Evolutionary conservation across 1,140 invertebrate genomes (phyloP).

Genomic region (Scaptodrosophila lebanonensis): DNA sequence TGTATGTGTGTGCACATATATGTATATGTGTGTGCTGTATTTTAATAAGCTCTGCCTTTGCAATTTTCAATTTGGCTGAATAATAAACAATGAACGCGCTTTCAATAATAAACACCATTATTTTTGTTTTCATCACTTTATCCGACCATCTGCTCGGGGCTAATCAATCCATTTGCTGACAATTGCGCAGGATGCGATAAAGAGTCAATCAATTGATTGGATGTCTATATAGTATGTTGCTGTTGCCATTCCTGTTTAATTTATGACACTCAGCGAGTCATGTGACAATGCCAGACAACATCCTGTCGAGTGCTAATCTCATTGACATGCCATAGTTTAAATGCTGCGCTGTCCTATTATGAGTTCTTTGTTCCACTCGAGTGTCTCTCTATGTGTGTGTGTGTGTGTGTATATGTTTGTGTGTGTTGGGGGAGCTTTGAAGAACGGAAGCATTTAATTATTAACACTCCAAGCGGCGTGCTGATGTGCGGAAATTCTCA

Average conservation of each 20-base stretch:
- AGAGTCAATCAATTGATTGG: slow-evolving; percentile 38
- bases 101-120: too few relatives aligned
- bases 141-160: not conserved
- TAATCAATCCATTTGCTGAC: slow-evolving; percentile 9
- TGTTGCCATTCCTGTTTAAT: too few relatives aligned
- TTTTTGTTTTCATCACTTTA: too few relatives aligned
- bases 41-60: slow-evolving; percentile 56
- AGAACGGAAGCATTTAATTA: slow-evolving; percentile 60
- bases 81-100: slow-evolving; percentile 1
- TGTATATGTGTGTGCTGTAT: too few relatives aligned
- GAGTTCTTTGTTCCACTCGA: too few relatives aligned
- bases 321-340: slow-evolving; percentile 40
- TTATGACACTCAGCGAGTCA: slow-evolving; percentile 15
- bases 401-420: too few relatives aligned
- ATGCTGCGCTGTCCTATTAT: too few relatives aligned
- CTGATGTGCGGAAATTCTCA: slow-evolving; percentile 43
- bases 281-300: slow-evolving; percentile 11
- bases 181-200: slow-evolving; percentile 41
- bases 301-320: slow-evolving; percentile 48
- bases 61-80: slow-evolving; percentile 9
- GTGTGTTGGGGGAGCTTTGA: too few relatives aligned
- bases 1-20: too few relatives aligned
- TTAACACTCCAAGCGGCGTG: slow-evolving; percentile 44
- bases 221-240: too few relatives aligned
- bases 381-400: too few relatives aligned